Evolutionary conservation across 1,140 invertebrate species (phyloP).

Genomic region (Cotesia vestalis): DNA sequence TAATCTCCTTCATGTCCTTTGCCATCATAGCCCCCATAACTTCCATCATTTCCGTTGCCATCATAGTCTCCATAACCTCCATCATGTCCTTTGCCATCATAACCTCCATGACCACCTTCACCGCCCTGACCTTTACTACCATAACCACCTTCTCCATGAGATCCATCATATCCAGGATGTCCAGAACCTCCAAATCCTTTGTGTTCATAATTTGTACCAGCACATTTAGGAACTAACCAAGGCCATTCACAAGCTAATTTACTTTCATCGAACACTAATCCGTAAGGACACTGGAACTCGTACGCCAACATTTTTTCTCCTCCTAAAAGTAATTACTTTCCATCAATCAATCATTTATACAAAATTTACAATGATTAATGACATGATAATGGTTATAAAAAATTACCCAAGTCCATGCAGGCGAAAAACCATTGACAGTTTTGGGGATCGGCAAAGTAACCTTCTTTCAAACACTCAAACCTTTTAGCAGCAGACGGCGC

Average conservation of each 20-base stretch:
- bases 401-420: constrained; percentile 77
- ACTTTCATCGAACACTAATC: constrained; percentile 80
- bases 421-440: constrained; percentile 89
- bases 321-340: constrained; percentile 44
- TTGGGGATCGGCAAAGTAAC: constrained; percentile 82
- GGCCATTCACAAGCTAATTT: constrained; percentile 83
- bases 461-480: constrained; percentile 72
- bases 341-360: not conserved
- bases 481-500: constrained; percentile 73
- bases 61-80: constrained; percentile 29
- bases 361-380: not conserved
- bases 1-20: not conserved
- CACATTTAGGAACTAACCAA: constrained; percentile 78
- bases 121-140: constrained; percentile 6
- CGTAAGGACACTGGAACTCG: constrained; percentile 85
- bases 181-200: constrained; percentile 23
- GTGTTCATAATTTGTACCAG: constrained; percentile 45
- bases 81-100: constrained; percentile 24
- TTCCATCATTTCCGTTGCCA: constrained; percentile 10
- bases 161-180: constrained; percentile 3
- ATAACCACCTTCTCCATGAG: constrained; percentile 26
- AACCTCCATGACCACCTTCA: constrained; percentile 16
- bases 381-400: too few species aligned
- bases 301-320: constrained; percentile 71
- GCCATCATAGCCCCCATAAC: constrained; percentile 15